Evolutionary conservation across 2,888 invertebrate genomes (phyloP).

Genomic region (Chymomyza procnemis): DNA sequence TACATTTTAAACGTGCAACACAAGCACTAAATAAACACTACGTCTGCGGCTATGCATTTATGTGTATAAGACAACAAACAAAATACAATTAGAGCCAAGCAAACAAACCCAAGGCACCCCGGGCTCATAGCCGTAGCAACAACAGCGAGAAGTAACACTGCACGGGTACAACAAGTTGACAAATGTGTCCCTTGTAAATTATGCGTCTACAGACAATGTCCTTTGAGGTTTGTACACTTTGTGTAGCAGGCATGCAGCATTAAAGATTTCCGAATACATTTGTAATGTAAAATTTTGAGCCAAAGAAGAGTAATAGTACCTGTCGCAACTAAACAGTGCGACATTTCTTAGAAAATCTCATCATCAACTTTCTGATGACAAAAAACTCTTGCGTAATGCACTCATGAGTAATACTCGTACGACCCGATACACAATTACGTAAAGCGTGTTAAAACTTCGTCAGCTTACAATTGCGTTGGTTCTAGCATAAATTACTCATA

Average conservation of each 20-base stretch:
- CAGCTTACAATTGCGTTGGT: background rate
- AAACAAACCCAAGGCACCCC: background rate
- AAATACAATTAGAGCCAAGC: slow-evolving; percentile 8
- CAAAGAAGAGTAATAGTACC: no score
- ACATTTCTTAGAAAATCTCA: no score
- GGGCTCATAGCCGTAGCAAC: background rate
- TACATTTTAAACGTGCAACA: background rate
- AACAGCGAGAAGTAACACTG: slow-evolving; percentile 20
- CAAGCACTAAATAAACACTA: background rate
- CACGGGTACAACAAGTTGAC: slow-evolving; percentile 26
- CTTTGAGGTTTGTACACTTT: background rate
- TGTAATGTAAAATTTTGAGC: background rate
- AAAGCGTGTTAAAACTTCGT: background rate
- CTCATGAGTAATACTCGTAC: background rate
- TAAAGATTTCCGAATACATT: background rate
- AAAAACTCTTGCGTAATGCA: background rate
- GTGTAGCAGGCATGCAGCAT: background rate
- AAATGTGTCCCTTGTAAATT: slow-evolving; percentile 25
- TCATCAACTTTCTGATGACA: background rate
- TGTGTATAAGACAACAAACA: background rate
- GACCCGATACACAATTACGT: background rate
- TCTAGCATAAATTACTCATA: slow-evolving; percentile 40
- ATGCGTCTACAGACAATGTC: background rate
- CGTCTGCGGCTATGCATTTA: slow-evolving; percentile 5
- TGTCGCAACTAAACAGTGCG: no score